phyloP scores from a whole-genome alignment of 2,888 invertebrate genomes.

The Eurois occulta region DNA sequence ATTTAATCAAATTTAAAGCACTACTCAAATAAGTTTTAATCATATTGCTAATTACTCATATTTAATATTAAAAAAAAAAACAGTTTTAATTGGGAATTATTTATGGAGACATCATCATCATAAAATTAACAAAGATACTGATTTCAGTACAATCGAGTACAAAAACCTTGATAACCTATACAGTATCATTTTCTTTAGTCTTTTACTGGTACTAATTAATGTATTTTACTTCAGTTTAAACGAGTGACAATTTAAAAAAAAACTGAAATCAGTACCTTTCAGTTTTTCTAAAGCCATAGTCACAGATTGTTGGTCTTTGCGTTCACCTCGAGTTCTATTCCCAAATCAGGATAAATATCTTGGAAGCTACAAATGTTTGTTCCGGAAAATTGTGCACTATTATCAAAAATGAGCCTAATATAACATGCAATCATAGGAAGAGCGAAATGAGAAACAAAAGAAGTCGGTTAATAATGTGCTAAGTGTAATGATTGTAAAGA shows the following conservation, averaged over 20 bases:
- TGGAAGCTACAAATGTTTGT: constrained; percentile 4
- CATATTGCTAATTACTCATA: neutral
- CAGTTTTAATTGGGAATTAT: constrained; percentile 12
- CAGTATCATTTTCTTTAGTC: neutral
- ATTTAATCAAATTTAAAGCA: neutral
- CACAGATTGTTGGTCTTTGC: neutral
- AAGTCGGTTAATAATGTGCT: constrained; percentile 10
- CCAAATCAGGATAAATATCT: constrained; percentile 33
- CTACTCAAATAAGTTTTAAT: neutral
- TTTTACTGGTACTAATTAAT: neutral
- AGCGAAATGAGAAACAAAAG: constrained; percentile 24
- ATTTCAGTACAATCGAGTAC: neutral
- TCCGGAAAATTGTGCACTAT: constrained; percentile 9
- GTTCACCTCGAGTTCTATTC: constrained; percentile 1
- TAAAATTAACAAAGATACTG: neutral
- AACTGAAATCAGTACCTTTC: constrained; percentile 1
- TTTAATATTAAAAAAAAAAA: constrained; percentile 9
- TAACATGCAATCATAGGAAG: constrained; percentile 19
- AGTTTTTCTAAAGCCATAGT: neutral
- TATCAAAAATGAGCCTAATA: constrained; percentile 4
- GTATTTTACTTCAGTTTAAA: neutral
- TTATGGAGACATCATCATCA: neutral
- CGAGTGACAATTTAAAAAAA: no score
- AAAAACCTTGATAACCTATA: neutral
- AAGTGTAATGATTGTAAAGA: constrained; percentile 42